A percentile compares a stretch with the other conserved stretches of the same genome.
Conservation (phyloP, 2,797 vertebrate species). For the Acrossocheilus fasciatus region DNA sequence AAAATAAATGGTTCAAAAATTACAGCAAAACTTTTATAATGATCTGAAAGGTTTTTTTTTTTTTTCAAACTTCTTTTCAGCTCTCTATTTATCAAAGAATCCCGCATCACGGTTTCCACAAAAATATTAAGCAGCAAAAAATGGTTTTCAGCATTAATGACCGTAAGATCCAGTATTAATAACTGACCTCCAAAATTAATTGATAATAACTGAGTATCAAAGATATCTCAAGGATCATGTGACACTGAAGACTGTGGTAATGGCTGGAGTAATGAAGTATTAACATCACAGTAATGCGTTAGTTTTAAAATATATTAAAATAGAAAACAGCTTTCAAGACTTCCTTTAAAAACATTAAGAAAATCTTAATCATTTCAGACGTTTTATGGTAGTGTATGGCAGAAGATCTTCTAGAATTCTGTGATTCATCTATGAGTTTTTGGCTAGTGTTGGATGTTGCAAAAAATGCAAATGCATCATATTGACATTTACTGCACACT, state of each 20-base stretch:
- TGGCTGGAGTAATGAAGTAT: background rate
- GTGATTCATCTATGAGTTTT: background rate
- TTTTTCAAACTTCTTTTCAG: background rate
- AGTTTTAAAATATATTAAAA: background rate
- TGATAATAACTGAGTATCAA: background rate
- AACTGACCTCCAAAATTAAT: background rate
- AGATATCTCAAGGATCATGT: background rate
- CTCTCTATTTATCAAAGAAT: background rate
- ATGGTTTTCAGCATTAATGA: background rate
- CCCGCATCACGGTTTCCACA: background rate
- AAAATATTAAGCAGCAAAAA: background rate
- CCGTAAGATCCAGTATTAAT: background rate
- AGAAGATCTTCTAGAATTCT: slow-evolving; percentile 1
- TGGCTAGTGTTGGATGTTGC: background rate
- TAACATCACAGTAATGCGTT: background rate
- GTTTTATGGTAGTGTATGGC: background rate
- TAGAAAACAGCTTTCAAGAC: background rate
- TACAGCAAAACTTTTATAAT: background rate
- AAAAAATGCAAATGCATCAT: background rate
- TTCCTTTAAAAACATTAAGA: background rate
- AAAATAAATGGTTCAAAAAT: background rate
- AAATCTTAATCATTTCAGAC: background rate
- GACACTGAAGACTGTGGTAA: background rate
- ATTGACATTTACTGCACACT: background rate
- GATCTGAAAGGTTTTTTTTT: background rate